Evolutionary conservation across 2,797 vertebrate species (phyloP), one percentile per base, ranked within the genome.

Genomic region (Urocyon cinereoargenteus): DNA sequence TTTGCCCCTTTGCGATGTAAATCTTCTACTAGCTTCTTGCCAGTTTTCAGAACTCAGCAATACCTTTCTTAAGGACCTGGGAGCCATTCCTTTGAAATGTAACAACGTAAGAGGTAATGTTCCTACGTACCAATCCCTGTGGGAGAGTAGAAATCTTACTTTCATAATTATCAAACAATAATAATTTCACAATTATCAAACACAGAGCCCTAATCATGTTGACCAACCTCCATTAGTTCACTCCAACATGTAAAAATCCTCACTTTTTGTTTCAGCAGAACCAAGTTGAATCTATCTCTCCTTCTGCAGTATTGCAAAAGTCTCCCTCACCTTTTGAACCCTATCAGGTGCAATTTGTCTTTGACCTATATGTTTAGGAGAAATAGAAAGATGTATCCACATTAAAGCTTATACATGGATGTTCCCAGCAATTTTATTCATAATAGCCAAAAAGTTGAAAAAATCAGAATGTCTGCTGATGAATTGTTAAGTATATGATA

Each of bases 101-200:
- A 57, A 19, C 62, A 24, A 40, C 22, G 40, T 24, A 86, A 68
- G 24, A 72, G 8, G 26, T 10, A 72, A 9, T 10, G 1, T 4
- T 2, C 18, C 28, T 53, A 64, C 18, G 4, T 36, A 18, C 3
- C 22, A 66, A 11, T 66, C 16, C 11, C 13, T 84, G 3, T 2
- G 3, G 40, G 2, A 18, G 0, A 1, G 0, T 31, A 62, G 51
- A 7, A 66, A 5, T 2, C 24, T 70, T 75, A 36, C 6, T 78
- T 93, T 53, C 34, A 62, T 36, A 49, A 72, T 45, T 45, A 45
- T 45, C 40, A 45, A 45, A 45, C 40, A 45, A 8, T 45, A 45
- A 45, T 45, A 45, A 45, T 45, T 45, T 45, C 40, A 55, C 5
- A 49, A 16, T 77, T 31, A 68, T 24, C 34, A 91, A 91, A 31